Evolutionary conservation across 2,888 invertebrate species (phyloP), one percentile per base, ranked within the genome.

Genomic region (Phaonia tiefii): DNA sequence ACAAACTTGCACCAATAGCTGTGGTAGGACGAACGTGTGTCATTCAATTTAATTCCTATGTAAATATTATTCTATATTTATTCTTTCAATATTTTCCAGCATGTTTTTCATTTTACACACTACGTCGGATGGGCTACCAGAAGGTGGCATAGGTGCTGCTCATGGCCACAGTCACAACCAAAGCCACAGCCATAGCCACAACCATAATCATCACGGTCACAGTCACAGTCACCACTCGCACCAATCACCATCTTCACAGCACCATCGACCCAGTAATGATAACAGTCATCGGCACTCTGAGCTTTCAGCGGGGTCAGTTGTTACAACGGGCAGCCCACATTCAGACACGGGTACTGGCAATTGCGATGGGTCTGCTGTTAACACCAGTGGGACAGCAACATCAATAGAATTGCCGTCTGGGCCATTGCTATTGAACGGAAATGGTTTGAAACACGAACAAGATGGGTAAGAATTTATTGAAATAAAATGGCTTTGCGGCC

Each of bases 41-140:
- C 66, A 13, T 75, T 71, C 49, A 65, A 44, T 71, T 75, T 49
- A 39, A 69, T 54, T 54, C 20, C 20, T 13, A n/a, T 11, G 39
- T 54, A 71, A 54, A 75, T 42, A 67, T 77, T 71, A 73, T 26
- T 51, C 66, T 51, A 44, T 54, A 37, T 58, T 65, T 46, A 39
- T 46, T 76, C 44, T 63, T 44, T 22, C 20, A 56, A 25, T 80
- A 56, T 91, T 85, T 91, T 91, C 54, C 89, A 95, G 95, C 80
- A 95, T 97, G 93, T 96, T 96, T 37, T 91, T 94, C 54, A 94
- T 96, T 76, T 92, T 97, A 79, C 96, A 97, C 88, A 95, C 95
- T 2, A 93, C 93, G 82, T 93, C 94, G 79, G 90, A 91, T 10
- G 91, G 91, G 73, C 72, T 79, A 63, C 78, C 83, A 66, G 69